These are phyloP conservation scores for Hemibagrus wyckioides DNA, from an alignment of 2,113 vertebrate species.

Conservation along the genomic window DNA sequence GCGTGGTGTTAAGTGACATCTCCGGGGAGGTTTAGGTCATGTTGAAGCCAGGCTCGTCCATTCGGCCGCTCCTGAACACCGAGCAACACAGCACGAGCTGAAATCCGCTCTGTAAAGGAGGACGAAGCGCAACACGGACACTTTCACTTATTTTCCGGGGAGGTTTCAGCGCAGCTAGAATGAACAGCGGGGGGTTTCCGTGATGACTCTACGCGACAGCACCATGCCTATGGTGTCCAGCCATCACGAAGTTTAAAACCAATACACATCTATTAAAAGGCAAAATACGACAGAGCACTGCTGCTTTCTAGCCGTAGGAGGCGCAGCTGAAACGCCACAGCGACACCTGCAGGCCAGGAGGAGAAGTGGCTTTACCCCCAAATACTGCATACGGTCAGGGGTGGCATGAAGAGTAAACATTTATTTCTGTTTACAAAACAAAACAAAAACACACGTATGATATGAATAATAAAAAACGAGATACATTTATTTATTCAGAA, in stretches of 20 bases:
- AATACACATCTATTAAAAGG: slow-evolving; percentile 3
- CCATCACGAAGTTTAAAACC: not conserved
- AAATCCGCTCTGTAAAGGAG: not conserved
- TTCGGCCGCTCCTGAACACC: slow-evolving; percentile 52
- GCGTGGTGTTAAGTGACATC: slow-evolving; percentile 57
- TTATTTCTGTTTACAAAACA: too few species aligned
- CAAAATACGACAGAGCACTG: slow-evolving; percentile 21
- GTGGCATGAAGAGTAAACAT: not conserved
- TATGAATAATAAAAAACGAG: too few species aligned
- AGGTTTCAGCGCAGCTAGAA: not conserved
- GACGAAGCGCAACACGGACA: not conserved
- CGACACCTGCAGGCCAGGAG: slow-evolving; percentile 14
- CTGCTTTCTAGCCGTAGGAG: not conserved
- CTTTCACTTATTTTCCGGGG: not conserved
- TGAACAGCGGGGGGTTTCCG: not conserved
- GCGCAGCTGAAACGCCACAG: slow-evolving; percentile 26
- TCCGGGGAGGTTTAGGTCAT: slow-evolving; percentile 55
- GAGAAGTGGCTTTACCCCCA: not conserved
- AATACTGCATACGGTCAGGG: not conserved
- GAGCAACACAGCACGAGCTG: not conserved
- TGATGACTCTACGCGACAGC: not conserved
- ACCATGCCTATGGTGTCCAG: not conserved
- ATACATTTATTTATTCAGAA: too few species aligned
- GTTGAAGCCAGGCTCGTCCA: slow-evolving; percentile 64
- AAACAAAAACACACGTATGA: too few species aligned